Evolutionary conservation across 2,113 vertebrate species (phyloP).

Genomic region (Nettapus auritus): DNA sequence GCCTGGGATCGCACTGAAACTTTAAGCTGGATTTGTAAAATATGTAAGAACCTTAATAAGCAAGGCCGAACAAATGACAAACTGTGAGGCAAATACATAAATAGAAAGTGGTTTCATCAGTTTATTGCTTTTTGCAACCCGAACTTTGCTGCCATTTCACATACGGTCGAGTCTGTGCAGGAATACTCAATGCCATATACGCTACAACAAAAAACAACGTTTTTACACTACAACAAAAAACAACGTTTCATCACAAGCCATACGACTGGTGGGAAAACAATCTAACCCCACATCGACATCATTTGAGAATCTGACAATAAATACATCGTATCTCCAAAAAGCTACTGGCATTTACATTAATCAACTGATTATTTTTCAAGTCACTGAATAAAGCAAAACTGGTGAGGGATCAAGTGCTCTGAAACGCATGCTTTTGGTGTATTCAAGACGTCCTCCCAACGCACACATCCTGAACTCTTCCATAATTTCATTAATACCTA

Average conservation of each 20-base stretch:
- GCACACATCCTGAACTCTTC: neutral
- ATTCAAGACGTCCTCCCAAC: neutral
- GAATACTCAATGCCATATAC: neutral
- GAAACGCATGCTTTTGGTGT: neutral
- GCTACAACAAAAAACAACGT: neutral
- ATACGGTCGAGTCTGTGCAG: neutral
- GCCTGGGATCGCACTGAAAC: neutral
- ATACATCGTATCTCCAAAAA: slow-evolving; percentile 9
- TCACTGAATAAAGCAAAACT: neutral
- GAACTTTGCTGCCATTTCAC: neutral
- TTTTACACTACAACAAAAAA: neutral
- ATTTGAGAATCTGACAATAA: neutral
- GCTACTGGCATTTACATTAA: neutral
- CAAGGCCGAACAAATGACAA: neutral
- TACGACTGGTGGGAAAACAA: neutral
- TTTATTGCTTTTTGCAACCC: slow-evolving; percentile 53
- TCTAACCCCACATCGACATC: neutral
- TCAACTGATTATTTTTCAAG: neutral
- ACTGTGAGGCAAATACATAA: neutral
- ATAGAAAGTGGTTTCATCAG: slow-evolving; percentile 38
- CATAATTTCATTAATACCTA: neutral
- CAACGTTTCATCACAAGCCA: neutral
- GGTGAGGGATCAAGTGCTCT: neutral
- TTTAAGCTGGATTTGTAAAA: neutral
- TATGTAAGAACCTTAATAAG: neutral